These are phyloP conservation scores for Muricea muricata DNA, from an alignment of 92 coral and sea anemone species.

Conservation along the genomic window DNA sequence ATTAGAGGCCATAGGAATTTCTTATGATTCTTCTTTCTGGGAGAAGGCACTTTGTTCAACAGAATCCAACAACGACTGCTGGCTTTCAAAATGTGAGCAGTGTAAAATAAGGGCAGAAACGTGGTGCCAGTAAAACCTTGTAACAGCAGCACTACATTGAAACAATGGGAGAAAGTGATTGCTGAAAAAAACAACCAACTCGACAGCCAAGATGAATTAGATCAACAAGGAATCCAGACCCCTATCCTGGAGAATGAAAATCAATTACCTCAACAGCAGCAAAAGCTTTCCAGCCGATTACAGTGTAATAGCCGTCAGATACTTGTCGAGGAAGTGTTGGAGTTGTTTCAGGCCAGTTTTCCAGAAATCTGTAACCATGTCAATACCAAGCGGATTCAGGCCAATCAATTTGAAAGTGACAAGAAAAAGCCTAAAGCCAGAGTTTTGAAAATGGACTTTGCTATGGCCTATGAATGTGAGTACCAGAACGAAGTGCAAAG, in stretches of 20 bases:
- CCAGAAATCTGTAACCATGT: neutral
- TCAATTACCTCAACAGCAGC: neutral
- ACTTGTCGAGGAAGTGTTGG: neutral
- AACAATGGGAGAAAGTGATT: conserved; percentile 5
- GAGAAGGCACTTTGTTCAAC: neutral
- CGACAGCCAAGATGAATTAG: too few relatives aligned
- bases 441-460: conserved; percentile 5
- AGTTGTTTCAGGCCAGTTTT: neutral
- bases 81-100: neutral
- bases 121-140: neutral
- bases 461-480: conserved; percentile 10
- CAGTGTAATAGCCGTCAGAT: neutral
- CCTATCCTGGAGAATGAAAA: neutral
- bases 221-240: too few relatives aligned
- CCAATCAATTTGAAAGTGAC: neutral
- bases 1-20: neutral
- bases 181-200: neutral
- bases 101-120: conserved; percentile 1
- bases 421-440: neutral
- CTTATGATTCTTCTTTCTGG: neutral
- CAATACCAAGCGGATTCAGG: neutral
- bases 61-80: neutral
- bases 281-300: too few relatives aligned
- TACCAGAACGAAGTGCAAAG: conserved; percentile 15
- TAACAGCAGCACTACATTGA: neutral